Evolutionary conservation across 2,797 vertebrate species (phyloP), one percentile per base, ranked within the genome.

Genomic region (Limnodromus scolopaceus): DNA sequence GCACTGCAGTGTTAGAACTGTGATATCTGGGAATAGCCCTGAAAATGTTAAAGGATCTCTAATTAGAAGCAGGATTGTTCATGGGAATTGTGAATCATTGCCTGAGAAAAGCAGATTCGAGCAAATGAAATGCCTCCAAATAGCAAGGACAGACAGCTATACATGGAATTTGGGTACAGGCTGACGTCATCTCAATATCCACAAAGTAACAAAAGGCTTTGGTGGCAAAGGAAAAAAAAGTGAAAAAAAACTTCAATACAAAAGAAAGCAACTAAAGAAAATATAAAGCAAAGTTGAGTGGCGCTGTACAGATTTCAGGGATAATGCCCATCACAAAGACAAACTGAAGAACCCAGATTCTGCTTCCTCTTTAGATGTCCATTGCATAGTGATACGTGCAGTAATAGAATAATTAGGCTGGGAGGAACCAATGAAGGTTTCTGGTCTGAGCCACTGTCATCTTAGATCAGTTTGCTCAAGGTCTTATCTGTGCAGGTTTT

Each of bases 51-150:
- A 82, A 0, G 0, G 32, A 63, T 93, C 95, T 84, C 74, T 89
- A 92, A 94, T 94, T 97, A 92, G 93, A 87, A 93, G 86, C 90
- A 92, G 58, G 55, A 79, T 51, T 27, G 38, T 93, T 94, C 84
- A 76, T 91, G 78, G 76, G 95, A 87, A 39, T 74, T 79, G 78
- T 94, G 94, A 96, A 70, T 92, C 92, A 91, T 74, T 92, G 84
- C 81, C 71, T 95, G 92, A 87, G 91, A 87, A 89, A 94, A 90
- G 74, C 84, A 74, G 43, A 87, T 91, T 60, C 25, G 55, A 85
- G 81, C 91, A 70, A 96, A 95, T 95, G 89, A 96, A 89, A 89
- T 92, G 60, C 46, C 48, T 95, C 46, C 86, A 89, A 77, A 72
- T 63, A 89, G 66, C 3, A 1, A 70, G 28, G 74, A 19, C 32